Evolutionary conservation across 2,888 invertebrate genomes (phyloP), one percentile per base, ranked within the genome.

Genomic region (Volucella inanis): DNA sequence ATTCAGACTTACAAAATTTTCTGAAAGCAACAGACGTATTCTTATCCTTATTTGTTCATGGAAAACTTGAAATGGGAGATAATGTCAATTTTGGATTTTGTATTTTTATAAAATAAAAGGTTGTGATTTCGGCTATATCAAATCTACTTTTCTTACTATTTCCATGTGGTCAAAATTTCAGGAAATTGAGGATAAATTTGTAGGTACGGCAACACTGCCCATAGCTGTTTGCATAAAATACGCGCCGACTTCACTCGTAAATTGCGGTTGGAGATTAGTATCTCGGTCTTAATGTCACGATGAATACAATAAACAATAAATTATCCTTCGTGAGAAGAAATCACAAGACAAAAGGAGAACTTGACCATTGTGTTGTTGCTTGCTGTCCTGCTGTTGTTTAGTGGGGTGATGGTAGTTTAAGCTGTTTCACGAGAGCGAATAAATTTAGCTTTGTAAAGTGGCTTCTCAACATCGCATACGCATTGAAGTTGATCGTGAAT

Each of bases 201-300:
- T 6, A 8, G 12, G 9, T 14, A 59, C 59, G 61, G 54, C 47
- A 14, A 31, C 14, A n/a, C 72, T 45, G 52, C 18, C 31, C n/a
- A 39, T 55, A 55, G 50, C 62, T 18, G 22, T 79, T 8, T 52
- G 61, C 67, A 72, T 67, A 79, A 67, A 67, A 67, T 49, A 67
- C 59, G 39, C 71, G 67, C 57, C 38, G n/a, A 31, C 15, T 72
- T 31, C 31, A 31, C 31, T 31, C 31, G 31, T 61, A 43, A 57
- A 45, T 59, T 72, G 57, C 72, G 67, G 57, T 77, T 75, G 65
- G 47, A 81, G 81, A 81, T 75, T 80, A 80, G 74, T 89, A 89
- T 89, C 89, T 89, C 87, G 87, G 89, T 89, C 89, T 89, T 89
- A 89, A 88, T 88, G 89, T 89, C 89, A 89, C 88, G 89, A 86